Base-by-base conservation (phyloP, 1,140 invertebrate genomes). In the Latrodectus geometricus region DNA sequence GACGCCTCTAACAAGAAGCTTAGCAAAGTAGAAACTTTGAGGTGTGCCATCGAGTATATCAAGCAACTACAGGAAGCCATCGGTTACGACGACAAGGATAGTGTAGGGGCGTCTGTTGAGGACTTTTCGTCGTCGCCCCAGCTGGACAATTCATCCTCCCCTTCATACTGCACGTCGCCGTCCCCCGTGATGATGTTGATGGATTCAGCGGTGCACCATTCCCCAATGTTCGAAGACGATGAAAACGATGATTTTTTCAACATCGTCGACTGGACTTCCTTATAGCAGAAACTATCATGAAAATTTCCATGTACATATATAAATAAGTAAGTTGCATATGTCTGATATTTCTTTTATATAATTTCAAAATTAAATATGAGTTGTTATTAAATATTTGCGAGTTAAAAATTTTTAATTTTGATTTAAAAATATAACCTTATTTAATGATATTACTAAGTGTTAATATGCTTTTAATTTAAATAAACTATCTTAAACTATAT, bases 1-100 rank as follows among this genome's bases (percentile, higher is more conserved):
- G 56, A 12, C 12, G 17, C 49, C 2, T 92, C 94, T 86, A 88
- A 95, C 94, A 97, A 97, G 90, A 96, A 98, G 90, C 91, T 98
- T 11, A 97, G 96, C 88, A 98, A 98, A 92, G 97, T 98, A 17
- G 97, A 98, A 91, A 98, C 97, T 0, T 90, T 98, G 50, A 93
- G 96, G 87, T 96, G 97, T 93, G 97, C 97, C 14, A 96, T 97
- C 0, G 96, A 97, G 89, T 98, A 98, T 90, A 98, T 98, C 88
- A 92, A 95, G 89, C 95, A 95, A 72, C 91, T 98, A 48, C 95
- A 97, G 90, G 93, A 94, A 9, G 83, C 83, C 1, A 78, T 86
- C 0, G 83, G 83, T 17, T 86, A 69, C 8, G 89, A 90, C 97
- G 17, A 91, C 97, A 93, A 94, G 68, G 70, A 74, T 79, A 69